Evolutionary conservation across 2,888 invertebrate genomes (phyloP).

Genomic region (Melinopterus prodromus): DNA sequence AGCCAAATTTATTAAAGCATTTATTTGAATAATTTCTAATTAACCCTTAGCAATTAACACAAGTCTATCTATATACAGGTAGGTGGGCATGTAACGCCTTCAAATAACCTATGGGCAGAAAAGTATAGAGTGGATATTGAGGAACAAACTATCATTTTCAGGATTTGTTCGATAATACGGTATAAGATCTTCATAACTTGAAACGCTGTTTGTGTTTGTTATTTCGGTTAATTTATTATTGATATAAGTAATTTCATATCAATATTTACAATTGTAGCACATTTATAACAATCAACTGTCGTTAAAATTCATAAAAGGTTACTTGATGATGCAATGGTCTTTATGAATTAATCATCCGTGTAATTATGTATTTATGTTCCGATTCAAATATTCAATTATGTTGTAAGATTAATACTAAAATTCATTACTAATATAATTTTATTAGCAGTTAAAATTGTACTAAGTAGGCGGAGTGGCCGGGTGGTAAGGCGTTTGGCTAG

Average conservation of each 20-base stretch:
- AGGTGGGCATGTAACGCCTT: not conserved
- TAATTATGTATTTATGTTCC: not conserved
- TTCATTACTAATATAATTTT: no score
- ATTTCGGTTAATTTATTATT: no score
- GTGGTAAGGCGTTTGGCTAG: no score
- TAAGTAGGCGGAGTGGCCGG: no score
- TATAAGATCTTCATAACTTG: not conserved
- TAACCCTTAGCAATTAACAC: not conserved
- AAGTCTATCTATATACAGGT: not conserved
- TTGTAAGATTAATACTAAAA: no score
- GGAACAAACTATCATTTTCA: not conserved
- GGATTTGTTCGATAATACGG: not conserved
- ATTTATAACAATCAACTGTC: no score
- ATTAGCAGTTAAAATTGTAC: no score
- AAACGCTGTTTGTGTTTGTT: not conserved
- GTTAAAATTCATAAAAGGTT: no score
- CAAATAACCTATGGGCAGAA: not conserved
- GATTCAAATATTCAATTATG: not conserved
- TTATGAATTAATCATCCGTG: not conserved
- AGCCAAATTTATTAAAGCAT: no score
- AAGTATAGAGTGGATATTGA: not conserved
- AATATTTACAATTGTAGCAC: no score
- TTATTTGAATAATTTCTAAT: no score
- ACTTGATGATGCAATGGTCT: not conserved
- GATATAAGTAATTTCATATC: no score